Evolutionary conservation across 2,888 invertebrate genomes (phyloP), one percentile per base, ranked within the genome.

Genomic region (Scaptomyza caliginosa): DNA sequence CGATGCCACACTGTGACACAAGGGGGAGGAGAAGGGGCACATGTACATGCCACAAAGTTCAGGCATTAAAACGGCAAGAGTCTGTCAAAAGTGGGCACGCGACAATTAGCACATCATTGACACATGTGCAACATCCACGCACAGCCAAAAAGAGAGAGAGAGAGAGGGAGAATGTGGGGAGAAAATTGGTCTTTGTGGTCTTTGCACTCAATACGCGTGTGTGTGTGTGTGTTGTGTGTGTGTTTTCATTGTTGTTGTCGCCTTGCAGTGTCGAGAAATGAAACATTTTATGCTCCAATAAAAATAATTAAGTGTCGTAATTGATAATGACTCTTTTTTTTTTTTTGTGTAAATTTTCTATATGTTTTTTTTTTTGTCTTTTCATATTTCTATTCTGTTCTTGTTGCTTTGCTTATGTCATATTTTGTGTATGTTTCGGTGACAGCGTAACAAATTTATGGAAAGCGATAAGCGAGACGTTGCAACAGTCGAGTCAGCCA

Each of bases 221-320:
- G n/a, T n/a, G n/a, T n/a, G n/a, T 19, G 11, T 4, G 17, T 17
- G 0, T 21, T n/a, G n/a, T 36, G n/a, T n/a, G n/a, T n/a, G n/a
- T 23, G 13, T 21, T 38, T 13, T 42, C 34, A 24, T 34, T 36
- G 11, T 52, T 30, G 38, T 56, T 51, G 43, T 57, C 67, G 67
- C 60, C 46, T 42, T 50, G 64, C 58, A 59, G n/a, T 52, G 50
- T 48, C 71, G 72, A 72, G 85, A 84, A 81, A 81, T 81, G 87
- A 87, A 81, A 75, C 81, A 81, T 86, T 81, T 81, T 84, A 81
- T 85, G 87, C 82, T 83, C 86, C 83, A 83, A 83, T 83, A 87
- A 85, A 83, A 87, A 85, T 81, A 81, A 81, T 83, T 83, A 83
- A 87, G 87, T 85, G 87, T 62, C 82, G 86, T 87, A 83, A 83